Evolutionary conservation across 2,113 vertebrate species (phyloP), one percentile per base, ranked within the genome.

Genomic region (Xiphophorus maculatus): DNA sequence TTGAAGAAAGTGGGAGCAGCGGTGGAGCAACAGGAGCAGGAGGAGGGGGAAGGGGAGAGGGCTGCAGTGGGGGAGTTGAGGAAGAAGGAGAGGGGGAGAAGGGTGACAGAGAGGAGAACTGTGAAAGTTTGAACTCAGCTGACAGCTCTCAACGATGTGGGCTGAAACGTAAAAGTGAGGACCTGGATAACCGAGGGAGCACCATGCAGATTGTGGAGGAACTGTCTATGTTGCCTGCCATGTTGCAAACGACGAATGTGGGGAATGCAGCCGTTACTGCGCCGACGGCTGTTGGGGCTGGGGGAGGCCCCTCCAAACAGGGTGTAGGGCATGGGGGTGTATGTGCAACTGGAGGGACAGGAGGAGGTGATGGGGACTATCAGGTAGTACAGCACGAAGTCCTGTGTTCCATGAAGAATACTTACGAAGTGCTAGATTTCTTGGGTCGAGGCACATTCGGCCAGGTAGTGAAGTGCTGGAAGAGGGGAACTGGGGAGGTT

Each of bases 381-480:
- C 97, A 99, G 93, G 93, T 99, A 74, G 97, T 99, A 40, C 97
- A 98, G 89, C 98, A 98, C 32, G 98, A 99, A 92, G 96, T 99
- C 73, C 88, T 99, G 81, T 98, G 96, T 90, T 99, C 98, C 15
- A 93, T 97, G 94, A 99, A 98, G 94, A 99, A 98, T 89, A 98
- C 97, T 66, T 99, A 99, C 0, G 98, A 99, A 94, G 98, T 99
- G 85, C 95, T 99, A 60, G 98, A 98, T 94, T 99, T 99, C 92
- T 94, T 99, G 88, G 97, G 97, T 54, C 95, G 98, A 74, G 98
- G 98, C 90, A 99, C 98, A 79, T 99, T 99, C 30, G 98, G 98
- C 66, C 98, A 99, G 90, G 98, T 99, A 15, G 98, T 98, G 32
- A 99, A 99, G 91, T 99, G 98, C 95, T 99, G 97, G 97, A 99